Evolutionary conservation across 2,888 invertebrate species (phyloP), one percentile per base, ranked within the genome.

Genomic region (Lacanobia wlatinum): DNA sequence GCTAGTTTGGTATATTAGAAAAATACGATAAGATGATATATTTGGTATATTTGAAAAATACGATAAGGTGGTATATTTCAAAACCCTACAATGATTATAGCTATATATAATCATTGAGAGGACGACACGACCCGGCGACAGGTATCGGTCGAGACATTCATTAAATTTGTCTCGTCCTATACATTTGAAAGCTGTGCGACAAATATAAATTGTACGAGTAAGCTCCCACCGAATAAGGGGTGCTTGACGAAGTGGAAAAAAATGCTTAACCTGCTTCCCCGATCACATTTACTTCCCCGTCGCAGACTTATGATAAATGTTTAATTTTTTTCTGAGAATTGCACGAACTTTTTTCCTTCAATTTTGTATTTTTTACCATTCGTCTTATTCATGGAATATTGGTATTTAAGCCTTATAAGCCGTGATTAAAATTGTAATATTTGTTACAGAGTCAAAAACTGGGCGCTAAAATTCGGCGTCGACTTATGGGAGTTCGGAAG

Each of bases 381-480:
- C 34, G 28, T 34, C 12, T 50, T 53, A 28, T 70, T 67, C 14
- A 10, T 46, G 12, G 8, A 46, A 38, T 61, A 61, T 23, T 28
- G 23, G 14, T 28, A 18, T 46, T 56, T 18, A 50, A 21, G 8
- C 28, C 5, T 7, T 69, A 10, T 55, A 21, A 62, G 6, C 14
- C 10, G 48, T 18, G 3, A 59, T 59, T 73, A 18, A 53, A 56
- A 40, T 34, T 38, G 1, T 2, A 0, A 56, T 82, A 87, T 90
- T 93, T 93, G 90, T 97, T 97, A 75, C 97, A 98, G 98, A 97
- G 98, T 98, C 84, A 98, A 98, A 94, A 98, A 98, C 93, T 98
- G 98, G 98, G 98, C 98, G 84, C 95, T 98, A 82, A 98, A 98
- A 95, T 98, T 98, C 91, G 98, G 98, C 87, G 98, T 98, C 83